Percentiles rank a stretch among this genome's conserved stretches.
Evolutionary conservation across 1,140 invertebrate genomes (phyloP).

Genomic region (Neodiprion fabricii): DNA sequence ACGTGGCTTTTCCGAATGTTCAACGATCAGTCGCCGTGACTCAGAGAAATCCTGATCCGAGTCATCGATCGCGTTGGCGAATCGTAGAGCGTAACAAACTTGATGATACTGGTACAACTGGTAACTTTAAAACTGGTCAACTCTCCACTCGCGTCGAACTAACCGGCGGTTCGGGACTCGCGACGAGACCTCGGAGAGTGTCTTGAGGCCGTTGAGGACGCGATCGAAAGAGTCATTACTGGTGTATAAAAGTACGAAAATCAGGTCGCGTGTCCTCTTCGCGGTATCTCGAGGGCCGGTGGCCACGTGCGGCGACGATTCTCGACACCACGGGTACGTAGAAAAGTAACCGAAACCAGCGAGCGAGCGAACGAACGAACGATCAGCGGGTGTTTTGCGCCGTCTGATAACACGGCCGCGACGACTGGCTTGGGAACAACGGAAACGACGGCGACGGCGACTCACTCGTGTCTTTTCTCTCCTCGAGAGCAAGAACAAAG

Average conservation of each 20-base stretch:
- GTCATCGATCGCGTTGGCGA: neutral
- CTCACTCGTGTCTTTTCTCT: constrained; percentile 14
- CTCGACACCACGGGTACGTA: no score
- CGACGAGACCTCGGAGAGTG: no score
- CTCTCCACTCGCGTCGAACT: neutral
- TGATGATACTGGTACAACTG: neutral
- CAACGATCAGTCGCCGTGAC: neutral
- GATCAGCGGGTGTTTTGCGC: neutral
- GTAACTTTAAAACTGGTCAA: neutral
- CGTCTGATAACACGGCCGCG: neutral
- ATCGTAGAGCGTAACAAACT: neutral
- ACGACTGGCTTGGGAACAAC: neutral
- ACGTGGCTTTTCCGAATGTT: neutral
- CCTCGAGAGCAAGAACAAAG: constrained; percentile 35
- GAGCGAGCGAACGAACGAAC: no score
- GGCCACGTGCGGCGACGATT: neutral
- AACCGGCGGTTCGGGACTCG: no score
- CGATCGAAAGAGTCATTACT: neutral
- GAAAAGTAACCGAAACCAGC: no score
- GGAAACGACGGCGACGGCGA: constrained; percentile 3
- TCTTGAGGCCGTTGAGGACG: no score
- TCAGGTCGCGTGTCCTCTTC: neutral
- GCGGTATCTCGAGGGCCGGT: neutral
- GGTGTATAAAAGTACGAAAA: constrained; percentile 2
- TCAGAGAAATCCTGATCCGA: neutral